phyloP scores from a whole-genome alignment of 1,140 invertebrate genomes.

The Listronotus oregonensis region DNA sequence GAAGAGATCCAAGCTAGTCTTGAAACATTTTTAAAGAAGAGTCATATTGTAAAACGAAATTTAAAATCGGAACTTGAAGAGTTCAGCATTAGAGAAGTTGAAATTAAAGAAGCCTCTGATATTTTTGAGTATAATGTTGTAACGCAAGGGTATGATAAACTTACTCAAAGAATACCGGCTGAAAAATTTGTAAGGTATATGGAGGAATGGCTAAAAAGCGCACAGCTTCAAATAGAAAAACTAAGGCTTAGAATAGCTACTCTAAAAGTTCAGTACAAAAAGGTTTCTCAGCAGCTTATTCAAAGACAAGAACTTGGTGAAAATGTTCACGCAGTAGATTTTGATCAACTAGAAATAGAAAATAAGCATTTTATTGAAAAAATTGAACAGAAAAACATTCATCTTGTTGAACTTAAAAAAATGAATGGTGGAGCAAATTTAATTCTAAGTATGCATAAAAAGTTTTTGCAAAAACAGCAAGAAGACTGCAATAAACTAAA shows the following conservation, averaged over 20 bases:
- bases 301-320: conserved; percentile 56
- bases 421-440: conserved; percentile 53
- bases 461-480: conserved; percentile 45
- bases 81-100: conserved; percentile 45
- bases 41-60: conserved; percentile 40
- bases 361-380: conserved; percentile 54
- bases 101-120: conserved; percentile 45
- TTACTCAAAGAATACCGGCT: conserved; percentile 56
- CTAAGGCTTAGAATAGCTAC: conserved; percentile 54
- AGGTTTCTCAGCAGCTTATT: conserved; percentile 49
- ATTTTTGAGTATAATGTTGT: conserved; percentile 55
- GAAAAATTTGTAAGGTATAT: conserved; percentile 57
- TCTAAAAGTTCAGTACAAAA: conserved; percentile 49
- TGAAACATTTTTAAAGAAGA: conserved; percentile 39
- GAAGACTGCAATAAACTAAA: conserved; percentile 36
- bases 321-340: conserved; percentile 57
- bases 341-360: conserved; percentile 57
- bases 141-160: conserved; percentile 47
- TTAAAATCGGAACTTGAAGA: conserved; percentile 54
- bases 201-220: conserved; percentile 55
- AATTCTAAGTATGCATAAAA: conserved; percentile 46
- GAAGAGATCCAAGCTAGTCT: conserved; percentile 44
- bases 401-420: conserved; percentile 55
- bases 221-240: conserved; percentile 53
- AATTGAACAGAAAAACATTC: conserved; percentile 54